A percentile compares a stretch with the other conserved stretches of the same genome.
These are phyloP conservation scores for Datnioides undecimradiatus DNA, from an alignment of 2,113 vertebrate genomes.

Conservation along the genomic window DNA sequence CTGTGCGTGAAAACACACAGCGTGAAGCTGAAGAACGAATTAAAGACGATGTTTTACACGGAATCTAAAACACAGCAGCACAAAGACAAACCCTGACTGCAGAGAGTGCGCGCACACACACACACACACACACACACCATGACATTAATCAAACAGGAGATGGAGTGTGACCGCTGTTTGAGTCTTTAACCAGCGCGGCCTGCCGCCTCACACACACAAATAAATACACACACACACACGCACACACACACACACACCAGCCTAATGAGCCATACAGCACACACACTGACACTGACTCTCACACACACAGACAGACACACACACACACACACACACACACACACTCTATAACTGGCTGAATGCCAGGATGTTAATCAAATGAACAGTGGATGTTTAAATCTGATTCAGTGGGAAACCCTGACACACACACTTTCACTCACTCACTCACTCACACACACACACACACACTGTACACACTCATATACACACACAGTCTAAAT, in stretches of 20 bases:
- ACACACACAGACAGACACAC: conserved; percentile 11
- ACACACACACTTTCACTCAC: conserved; percentile 24
- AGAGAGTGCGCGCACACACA: conserved; percentile 39
- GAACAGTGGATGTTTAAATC: conserved; percentile 67
- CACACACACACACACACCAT: conserved; percentile 32
- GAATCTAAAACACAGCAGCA: neutral
- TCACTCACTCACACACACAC: conserved; percentile 20
- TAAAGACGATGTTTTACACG: neutral
- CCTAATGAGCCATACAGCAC: conserved; percentile 48
- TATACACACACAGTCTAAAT: neutral
- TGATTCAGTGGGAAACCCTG: conserved; percentile 36
- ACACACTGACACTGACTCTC: conserved; percentile 19
- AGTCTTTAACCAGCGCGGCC: conserved; percentile 60
- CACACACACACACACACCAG: conserved; percentile 28
- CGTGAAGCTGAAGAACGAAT: too few relatives aligned
- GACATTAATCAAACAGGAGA: conserved; percentile 71
- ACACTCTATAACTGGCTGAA: conserved; percentile 37
- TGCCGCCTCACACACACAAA: conserved; percentile 32
- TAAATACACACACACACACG: conserved; percentile 25
- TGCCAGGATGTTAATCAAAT: conserved; percentile 67
- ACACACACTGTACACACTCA: neutral
- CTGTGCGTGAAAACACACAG: too few relatives aligned
- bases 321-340: conserved; percentile 30
- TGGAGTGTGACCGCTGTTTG: conserved; percentile 66
- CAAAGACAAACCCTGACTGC: neutral